These are phyloP conservation scores for Epistrophe grossulariae DNA, from an alignment of 2,888 invertebrate species.

Conservation along the genomic window DNA sequence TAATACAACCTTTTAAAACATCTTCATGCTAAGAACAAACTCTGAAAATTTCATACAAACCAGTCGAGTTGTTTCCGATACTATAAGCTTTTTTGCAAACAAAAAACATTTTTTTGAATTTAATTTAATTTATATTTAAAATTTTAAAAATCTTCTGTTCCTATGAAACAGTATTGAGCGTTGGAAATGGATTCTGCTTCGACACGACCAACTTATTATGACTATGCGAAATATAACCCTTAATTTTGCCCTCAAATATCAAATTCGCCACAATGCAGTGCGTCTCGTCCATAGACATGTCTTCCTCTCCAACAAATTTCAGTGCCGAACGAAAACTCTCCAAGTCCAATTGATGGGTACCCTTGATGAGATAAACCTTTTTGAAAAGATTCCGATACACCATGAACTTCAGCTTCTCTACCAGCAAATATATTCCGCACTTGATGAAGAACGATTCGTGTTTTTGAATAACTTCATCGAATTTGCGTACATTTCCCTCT, in stretches of 20 bases:
- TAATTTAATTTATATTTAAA: slow-evolving; percentile 36
- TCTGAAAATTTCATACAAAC: too few species aligned
- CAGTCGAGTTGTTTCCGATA: too few species aligned
- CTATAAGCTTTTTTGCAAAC: too few species aligned
- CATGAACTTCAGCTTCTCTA: slow-evolving; percentile 97
- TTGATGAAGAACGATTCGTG: slow-evolving; percentile 97
- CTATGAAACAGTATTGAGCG: slow-evolving; percentile 87
- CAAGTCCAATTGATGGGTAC: slow-evolving; percentile 95
- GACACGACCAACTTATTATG: slow-evolving; percentile 99
- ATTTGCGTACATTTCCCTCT: slow-evolving; percentile 93
- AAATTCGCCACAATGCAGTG: slow-evolving; percentile 98
- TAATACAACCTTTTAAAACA: too few species aligned
- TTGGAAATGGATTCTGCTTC: slow-evolving; percentile 98
- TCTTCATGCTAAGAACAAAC: too few species aligned
- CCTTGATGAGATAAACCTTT: slow-evolving; percentile 90
- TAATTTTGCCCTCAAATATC: slow-evolving; percentile 98
- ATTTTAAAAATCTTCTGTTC: slow-evolving; percentile 54
- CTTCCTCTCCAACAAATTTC: slow-evolving; percentile 91
- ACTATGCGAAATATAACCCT: slow-evolving; percentile 98
- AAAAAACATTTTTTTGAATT: neutral
- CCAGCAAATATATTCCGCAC: slow-evolving; percentile 98
- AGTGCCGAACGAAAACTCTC: slow-evolving; percentile 92
- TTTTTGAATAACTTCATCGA: slow-evolving; percentile 92
- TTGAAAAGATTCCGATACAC: slow-evolving; percentile 98
- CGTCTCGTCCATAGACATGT: slow-evolving; percentile 96